These are phyloP conservation scores for Ferdinandea cuprea DNA, from an alignment of 2,888 invertebrate genomes.

Conservation along the genomic window DNA sequence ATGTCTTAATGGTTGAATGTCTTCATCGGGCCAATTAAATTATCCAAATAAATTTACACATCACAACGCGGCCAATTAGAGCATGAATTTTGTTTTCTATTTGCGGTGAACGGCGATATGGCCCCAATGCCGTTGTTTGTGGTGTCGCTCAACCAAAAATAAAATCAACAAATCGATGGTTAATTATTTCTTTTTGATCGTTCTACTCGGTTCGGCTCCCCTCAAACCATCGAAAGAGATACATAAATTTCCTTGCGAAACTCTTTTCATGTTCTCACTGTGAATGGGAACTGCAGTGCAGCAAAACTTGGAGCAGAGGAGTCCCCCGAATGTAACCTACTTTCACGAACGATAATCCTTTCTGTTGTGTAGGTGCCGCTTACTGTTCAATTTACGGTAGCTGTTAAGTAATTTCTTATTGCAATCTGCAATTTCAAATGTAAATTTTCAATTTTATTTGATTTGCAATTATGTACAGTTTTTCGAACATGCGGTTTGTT, in stretches of 20 bases:
- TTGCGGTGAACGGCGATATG: slow-evolving; percentile 13
- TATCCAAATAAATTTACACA: slow-evolving; percentile 52
- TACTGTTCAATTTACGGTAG: too few relatives aligned
- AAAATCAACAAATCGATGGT: slow-evolving; percentile 39
- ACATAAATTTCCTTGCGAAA: slow-evolving; percentile 37
- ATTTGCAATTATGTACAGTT: slow-evolving; percentile 22
- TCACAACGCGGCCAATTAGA: slow-evolving; percentile 58
- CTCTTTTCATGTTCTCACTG: slow-evolving; percentile 19
- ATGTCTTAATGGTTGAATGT: slow-evolving; percentile 43
- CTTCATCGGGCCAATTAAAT: slow-evolving; percentile 51
- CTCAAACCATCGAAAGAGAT: slow-evolving; percentile 22
- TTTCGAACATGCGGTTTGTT: slow-evolving; percentile 36
- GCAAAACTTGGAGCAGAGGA: slow-evolving; percentile 8
- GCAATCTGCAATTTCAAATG: not conserved
- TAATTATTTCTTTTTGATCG: slow-evolving; percentile 37
- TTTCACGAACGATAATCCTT: slow-evolving; percentile 45
- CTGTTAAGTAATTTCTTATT: slow-evolving; percentile 14
- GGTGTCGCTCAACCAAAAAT: slow-evolving; percentile 26
- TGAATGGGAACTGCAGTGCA: slow-evolving; percentile 5
- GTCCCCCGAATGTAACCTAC: slow-evolving; percentile 58
- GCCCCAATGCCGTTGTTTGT: not conserved
- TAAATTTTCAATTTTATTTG: slow-evolving; percentile 19
- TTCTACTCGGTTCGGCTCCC: slow-evolving; percentile 27
- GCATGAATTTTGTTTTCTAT: slow-evolving; percentile 51
- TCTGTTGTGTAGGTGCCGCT: slow-evolving; percentile 8